These are phyloP conservation scores for Lucilia cuprina DNA, from an alignment of 1,140 invertebrate genomes.

Conservation along the genomic window DNA sequence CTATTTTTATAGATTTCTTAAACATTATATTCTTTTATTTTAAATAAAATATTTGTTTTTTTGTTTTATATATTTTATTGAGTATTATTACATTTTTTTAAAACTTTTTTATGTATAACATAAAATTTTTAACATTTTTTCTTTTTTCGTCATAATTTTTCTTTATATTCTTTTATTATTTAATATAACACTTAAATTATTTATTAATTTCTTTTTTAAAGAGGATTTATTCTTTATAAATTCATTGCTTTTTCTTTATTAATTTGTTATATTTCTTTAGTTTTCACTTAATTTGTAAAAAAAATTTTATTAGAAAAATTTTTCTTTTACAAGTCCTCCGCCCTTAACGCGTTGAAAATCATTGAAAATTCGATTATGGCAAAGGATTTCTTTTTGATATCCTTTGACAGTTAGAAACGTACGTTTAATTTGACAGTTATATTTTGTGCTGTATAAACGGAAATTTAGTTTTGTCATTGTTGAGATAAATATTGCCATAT, in stretches of 20 bases:
- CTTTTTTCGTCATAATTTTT: no score
- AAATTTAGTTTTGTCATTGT: neutral
- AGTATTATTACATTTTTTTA: no score
- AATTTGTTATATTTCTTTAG: neutral
- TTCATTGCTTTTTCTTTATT: neutral
- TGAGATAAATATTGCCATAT: neutral
- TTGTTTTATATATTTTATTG: no score
- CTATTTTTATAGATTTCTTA: no score
- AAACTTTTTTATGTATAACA: no score
- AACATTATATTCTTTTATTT: no score
- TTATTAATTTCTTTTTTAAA: neutral
- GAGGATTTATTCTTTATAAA: neutral
- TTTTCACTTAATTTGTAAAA: neutral
- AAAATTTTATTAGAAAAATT: neutral
- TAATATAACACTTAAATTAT: neutral
- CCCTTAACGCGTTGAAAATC: constrained; percentile 36
- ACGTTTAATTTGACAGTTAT: neutral
- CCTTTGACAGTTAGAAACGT: constrained; percentile 20
- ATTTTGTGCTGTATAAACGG: neutral
- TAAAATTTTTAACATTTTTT: no score
- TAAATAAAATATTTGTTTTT: no score
- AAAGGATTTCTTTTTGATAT: constrained; percentile 39
- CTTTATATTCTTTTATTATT: neutral
- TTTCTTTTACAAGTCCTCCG: constrained; percentile 27
- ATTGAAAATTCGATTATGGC: constrained; percentile 40